A percentile compares a stretch with the other conserved stretches of the same genome.
Evolutionary conservation across 2,113 vertebrate genomes (phyloP).

Genomic region (Martes martes): DNA sequence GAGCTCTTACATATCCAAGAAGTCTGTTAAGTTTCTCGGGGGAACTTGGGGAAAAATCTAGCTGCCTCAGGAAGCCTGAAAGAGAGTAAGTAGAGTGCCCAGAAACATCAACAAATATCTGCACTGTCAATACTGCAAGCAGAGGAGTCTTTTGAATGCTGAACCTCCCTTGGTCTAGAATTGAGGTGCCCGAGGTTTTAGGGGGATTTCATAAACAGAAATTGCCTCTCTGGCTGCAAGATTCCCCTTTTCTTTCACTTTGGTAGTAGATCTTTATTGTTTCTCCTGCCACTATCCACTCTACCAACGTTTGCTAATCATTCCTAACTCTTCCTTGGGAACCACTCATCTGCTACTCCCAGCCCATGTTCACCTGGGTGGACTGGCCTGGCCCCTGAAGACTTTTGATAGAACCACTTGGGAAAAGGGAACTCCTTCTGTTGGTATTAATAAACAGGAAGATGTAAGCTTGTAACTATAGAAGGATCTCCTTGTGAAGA

Average conservation of each 20-base stretch:
- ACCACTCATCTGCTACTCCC: not conserved
- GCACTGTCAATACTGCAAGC: not conserved
- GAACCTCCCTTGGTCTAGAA: not conserved
- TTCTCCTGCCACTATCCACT: not conserved
- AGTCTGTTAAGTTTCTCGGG: not conserved
- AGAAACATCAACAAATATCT: not conserved
- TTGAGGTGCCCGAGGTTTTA: not conserved
- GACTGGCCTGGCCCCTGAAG: not conserved
- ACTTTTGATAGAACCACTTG: not conserved
- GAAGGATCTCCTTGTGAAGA: not conserved
- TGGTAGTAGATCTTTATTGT: not conserved
- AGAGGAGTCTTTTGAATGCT: not conserved
- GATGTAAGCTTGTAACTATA: not conserved
- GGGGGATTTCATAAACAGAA: not conserved
- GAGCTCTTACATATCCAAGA: not conserved
- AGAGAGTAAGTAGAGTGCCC: not conserved
- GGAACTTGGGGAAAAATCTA: not conserved
- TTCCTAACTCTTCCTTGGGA: not conserved
- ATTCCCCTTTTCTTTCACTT: not conserved
- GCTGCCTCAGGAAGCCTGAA: not conserved
- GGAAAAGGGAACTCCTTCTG: not conserved
- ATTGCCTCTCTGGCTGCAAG: not conserved
- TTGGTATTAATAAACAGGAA: not conserved
- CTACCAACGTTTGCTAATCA: not conserved
- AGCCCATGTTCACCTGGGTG: not conserved